Conservation (phyloP, 2,888 invertebrate species). For the Ischnura elegans region DNA sequence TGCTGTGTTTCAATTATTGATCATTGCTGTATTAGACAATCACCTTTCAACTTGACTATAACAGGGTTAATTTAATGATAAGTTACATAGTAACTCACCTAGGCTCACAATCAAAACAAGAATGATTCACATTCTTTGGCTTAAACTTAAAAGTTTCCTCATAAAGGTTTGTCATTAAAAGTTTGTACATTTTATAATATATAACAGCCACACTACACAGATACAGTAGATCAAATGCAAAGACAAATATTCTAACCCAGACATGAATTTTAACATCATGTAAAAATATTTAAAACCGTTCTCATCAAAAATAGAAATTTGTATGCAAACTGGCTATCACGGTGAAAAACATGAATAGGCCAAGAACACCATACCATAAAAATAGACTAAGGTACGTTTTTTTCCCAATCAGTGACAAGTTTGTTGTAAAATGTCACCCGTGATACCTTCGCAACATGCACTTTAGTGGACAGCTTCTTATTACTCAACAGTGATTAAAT, state of each 20-base stretch:
- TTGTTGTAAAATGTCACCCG: background rate
- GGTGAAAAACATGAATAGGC: background rate
- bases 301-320: constrained; percentile 29
- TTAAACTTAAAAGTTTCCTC: background rate
- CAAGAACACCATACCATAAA: constrained; percentile 29
- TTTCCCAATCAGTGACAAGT: background rate
- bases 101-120: background rate
- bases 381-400: constrained; percentile 1
- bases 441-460: background rate
- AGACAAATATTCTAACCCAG: constrained; percentile 5
- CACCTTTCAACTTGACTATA: background rate
- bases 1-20: background rate
- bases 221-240: constrained; percentile 5
- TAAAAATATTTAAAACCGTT: constrained; percentile 35
- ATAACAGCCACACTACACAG: constrained; percentile 6
- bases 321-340: constrained; percentile 13
- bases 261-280: background rate
- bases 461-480: background rate
- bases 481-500: background rate
- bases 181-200: constrained; percentile 1
- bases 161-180: background rate
- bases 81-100: background rate
- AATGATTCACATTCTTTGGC: background rate
- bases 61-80: background rate
- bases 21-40: background rate